Conservation (phyloP, 2,113 vertebrate genomes). For the Candoia aspera region DNA sequence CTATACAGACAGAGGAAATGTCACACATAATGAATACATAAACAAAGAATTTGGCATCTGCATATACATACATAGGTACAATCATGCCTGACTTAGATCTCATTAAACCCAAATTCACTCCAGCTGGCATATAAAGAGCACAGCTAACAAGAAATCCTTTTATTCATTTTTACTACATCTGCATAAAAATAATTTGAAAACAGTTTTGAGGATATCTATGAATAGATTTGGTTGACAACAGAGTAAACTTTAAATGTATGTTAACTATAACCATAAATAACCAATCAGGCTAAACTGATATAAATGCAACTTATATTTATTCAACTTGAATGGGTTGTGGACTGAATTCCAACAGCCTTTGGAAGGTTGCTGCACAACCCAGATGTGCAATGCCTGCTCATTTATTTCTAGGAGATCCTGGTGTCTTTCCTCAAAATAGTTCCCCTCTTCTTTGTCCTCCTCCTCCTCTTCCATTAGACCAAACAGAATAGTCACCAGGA, state of each 20-base stretch:
- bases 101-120: neutral
- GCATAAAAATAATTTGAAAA: neutral
- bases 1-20: neutral
- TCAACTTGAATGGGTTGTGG: neutral
- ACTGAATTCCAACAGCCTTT: constrained; percentile 11
- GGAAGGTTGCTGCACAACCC: neutral
- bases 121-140: neutral
- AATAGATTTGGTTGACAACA: constrained; percentile 15
- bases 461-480: too few relatives aligned
- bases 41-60: neutral
- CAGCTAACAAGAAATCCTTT: neutral
- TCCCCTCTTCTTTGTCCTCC: neutral
- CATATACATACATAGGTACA: neutral
- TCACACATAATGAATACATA: neutral
- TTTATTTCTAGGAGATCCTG: neutral
- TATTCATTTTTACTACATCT: neutral
- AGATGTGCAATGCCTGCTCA: neutral
- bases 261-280: constrained; percentile 25
- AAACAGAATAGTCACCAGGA: neutral
- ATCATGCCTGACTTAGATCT: neutral
- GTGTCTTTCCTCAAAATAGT: neutral
- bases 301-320: neutral
- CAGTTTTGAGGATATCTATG: constrained; percentile 2
- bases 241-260: constrained; percentile 11
- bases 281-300: constrained; percentile 14